Conservation (phyloP, 2,113 vertebrate species). For the Sitta europaea region DNA sequence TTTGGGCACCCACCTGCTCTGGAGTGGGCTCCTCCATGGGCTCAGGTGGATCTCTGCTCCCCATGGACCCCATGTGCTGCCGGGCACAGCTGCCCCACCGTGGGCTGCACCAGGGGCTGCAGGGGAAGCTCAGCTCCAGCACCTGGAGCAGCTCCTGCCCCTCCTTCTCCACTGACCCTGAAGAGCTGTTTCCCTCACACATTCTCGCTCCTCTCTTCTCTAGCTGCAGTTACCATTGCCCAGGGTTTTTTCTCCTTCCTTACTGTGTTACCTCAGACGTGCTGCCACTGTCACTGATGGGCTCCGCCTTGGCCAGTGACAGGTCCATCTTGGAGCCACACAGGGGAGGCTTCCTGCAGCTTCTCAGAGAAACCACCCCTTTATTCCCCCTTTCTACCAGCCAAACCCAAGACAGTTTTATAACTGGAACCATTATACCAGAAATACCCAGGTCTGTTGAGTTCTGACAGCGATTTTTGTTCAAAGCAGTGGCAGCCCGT, state of each 20-base stretch:
- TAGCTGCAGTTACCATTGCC: not conserved
- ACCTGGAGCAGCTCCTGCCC: not conserved
- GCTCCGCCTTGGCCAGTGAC: not conserved
- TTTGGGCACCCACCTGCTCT: not conserved
- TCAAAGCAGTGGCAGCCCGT: not conserved
- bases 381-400: not conserved
- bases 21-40: not conserved
- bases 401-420: not conserved
- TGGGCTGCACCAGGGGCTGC: not conserved
- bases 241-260: not conserved
- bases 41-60: not conserved
- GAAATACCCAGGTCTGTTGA: not conserved
- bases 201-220: not conserved
- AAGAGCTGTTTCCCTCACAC: not conserved
- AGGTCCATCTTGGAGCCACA: fast-evolving
- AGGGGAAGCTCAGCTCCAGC: not conserved
- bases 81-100: not conserved
- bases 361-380: not conserved
- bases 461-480: not conserved
- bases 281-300: not conserved
- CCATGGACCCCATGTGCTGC: not conserved
- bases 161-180: fast-evolving
- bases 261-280: not conserved
- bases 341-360: not conserved
- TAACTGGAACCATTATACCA: not conserved